phyloP scores from a whole-genome alignment of 2,113 vertebrate species.

The Oncorhynchus clarkii region DNA sequence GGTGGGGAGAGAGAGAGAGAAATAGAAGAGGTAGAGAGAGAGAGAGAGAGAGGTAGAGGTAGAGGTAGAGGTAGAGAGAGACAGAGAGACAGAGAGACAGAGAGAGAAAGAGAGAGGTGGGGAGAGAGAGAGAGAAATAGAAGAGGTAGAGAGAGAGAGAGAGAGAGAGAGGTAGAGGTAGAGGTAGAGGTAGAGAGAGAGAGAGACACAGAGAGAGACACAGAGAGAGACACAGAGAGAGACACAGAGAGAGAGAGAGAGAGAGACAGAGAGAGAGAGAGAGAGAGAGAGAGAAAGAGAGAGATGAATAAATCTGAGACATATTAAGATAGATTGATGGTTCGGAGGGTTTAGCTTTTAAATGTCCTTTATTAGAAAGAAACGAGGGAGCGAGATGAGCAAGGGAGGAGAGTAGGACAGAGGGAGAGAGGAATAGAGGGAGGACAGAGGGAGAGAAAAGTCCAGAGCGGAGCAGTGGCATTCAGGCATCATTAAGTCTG shows the following conservation, averaged over 20 bases:
- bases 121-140: not conserved
- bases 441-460: conserved; percentile 59
- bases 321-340: conserved; percentile 62
- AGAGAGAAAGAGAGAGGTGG: not conserved
- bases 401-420: conserved; percentile 1
- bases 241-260: too few relatives aligned
- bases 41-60: too few relatives aligned
- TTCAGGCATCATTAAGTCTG: conserved; percentile 80
- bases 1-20: not conserved
- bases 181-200: too few relatives aligned
- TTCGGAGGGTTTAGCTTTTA: conserved; percentile 66
- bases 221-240: too few relatives aligned
- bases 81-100: not conserved
- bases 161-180: conserved; percentile 8
- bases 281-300: not conserved
- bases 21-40: too few relatives aligned
- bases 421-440: conserved; percentile 47
- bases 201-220: not conserved
- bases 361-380: conserved; percentile 66
- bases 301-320: conserved; percentile 43
- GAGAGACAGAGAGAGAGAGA: not conserved
- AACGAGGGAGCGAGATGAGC: not conserved
- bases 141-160: not conserved
- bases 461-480: conserved; percentile 66
- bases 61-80: too few relatives aligned